Conservation (phyloP, 2,797 vertebrate species). For the Tympanoctomys barrerae region DNA sequence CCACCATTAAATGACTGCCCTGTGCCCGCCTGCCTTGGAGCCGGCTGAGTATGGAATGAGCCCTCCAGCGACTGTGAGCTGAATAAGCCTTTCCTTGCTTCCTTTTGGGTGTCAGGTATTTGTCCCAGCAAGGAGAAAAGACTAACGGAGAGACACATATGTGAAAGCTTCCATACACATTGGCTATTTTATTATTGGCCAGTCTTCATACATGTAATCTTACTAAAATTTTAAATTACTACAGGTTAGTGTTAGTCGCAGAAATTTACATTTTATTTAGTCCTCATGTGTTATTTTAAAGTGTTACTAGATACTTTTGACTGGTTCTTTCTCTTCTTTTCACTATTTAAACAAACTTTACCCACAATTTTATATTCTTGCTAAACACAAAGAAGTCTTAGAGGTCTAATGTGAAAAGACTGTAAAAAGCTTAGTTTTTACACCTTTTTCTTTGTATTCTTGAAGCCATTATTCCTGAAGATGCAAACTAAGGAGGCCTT, state of each 20-base stretch:
- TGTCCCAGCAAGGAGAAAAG: too few relatives aligned
- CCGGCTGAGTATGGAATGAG: too few relatives aligned
- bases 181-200: neutral
- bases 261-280: neutral
- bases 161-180: neutral
- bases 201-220: neutral
- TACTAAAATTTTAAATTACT: conserved; percentile 15
- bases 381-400: neutral
- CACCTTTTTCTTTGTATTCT: neutral
- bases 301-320: neutral
- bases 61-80: too few relatives aligned
- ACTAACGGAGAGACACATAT: neutral
- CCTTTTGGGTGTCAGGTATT: too few relatives aligned
- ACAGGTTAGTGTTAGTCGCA: neutral
- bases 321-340: neutral
- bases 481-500: neutral
- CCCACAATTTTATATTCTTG: neutral
- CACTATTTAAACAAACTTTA: neutral
- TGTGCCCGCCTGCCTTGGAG: too few relatives aligned
- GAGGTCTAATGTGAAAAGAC: neutral
- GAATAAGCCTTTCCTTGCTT: too few relatives aligned
- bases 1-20: too few relatives aligned
- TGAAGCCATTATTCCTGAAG: neutral
- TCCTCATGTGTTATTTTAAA: neutral
- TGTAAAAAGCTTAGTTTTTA: neutral